Conservation (phyloP, 1,140 invertebrate species). For the Cotesia chilonis region DNA sequence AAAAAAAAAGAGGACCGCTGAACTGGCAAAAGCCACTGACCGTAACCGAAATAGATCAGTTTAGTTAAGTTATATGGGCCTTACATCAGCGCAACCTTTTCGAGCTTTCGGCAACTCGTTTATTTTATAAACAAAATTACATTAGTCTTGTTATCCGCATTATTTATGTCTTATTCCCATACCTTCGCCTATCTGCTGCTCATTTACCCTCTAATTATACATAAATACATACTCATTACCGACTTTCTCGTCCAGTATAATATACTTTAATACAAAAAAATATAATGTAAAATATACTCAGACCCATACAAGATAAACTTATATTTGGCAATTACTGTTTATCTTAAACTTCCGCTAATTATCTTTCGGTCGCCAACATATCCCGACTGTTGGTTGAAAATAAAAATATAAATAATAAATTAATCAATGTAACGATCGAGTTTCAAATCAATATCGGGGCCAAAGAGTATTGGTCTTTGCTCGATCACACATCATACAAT, state of each 20-base stretch:
- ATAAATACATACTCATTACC: too few relatives aligned
- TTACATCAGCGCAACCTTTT: conserved; percentile 38
- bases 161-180: too few relatives aligned
- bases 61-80: conserved; percentile 38
- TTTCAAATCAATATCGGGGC: conserved; percentile 45
- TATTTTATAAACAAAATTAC: neutral
- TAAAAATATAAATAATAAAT: neutral
- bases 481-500: conserved; percentile 44
- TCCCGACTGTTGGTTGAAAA: too few relatives aligned
- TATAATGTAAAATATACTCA: neutral
- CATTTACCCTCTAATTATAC: too few relatives aligned
- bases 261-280: neutral
- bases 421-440: neutral
- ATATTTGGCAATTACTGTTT: too few relatives aligned
- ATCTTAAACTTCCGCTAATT: too few relatives aligned
- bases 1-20: conserved; percentile 44
- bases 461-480: conserved; percentile 53
- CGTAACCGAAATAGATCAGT: conserved; percentile 52
- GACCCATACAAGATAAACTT: neutral
- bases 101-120: conserved; percentile 1
- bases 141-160: too few relatives aligned
- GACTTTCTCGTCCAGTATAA: too few relatives aligned
- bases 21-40: conserved; percentile 44
- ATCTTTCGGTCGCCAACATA: too few relatives aligned
- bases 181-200: too few relatives aligned